phyloP scores from a whole-genome alignment of 1,140 invertebrate genomes.

The Apolygus lucorum region DNA sequence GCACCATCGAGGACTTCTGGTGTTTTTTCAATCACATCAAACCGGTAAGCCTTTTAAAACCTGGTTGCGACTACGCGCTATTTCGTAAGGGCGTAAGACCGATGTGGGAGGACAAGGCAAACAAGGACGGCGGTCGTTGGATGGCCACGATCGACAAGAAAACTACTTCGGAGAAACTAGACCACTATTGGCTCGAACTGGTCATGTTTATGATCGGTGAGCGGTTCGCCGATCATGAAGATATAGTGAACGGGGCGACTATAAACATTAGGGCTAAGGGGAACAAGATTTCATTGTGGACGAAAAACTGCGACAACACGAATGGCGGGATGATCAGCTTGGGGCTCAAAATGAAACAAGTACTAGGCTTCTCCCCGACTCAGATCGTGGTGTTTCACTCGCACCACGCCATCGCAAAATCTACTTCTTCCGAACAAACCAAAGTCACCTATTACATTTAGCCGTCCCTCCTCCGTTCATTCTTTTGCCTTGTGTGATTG shows the following conservation, averaged over 20 bases:
- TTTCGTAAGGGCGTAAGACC: conserved; percentile 92
- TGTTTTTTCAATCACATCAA: conserved; percentile 93
- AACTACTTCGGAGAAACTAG: conserved; percentile 61
- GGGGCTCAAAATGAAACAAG: conserved; percentile 13
- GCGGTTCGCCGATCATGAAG: conserved; percentile 80
- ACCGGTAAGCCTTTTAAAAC: conserved; percentile 72
- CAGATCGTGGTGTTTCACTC: neutral
- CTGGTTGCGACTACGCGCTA: conserved; percentile 88
- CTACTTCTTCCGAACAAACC: neutral
- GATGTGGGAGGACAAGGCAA: conserved; percentile 94
- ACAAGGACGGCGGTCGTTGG: conserved; percentile 88
- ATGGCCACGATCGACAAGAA: conserved; percentile 79
- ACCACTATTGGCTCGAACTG: conserved; percentile 91
- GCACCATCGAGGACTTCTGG: conserved; percentile 98
- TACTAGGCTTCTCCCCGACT: neutral
- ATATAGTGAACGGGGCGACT: conserved; percentile 89
- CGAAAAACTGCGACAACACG: conserved; percentile 37
- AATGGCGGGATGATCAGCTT: conserved; percentile 17
- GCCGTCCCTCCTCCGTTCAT: neutral
- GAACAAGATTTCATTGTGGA: conserved; percentile 93
- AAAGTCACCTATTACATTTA: conserved; percentile 12
- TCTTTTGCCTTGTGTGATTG: neutral
- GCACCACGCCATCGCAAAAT: conserved; percentile 1
- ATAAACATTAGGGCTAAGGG: conserved; percentile 83
- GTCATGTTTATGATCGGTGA: conserved; percentile 93